Conservation (phyloP, 2,797 vertebrate species). For the Todus mexicanus region DNA sequence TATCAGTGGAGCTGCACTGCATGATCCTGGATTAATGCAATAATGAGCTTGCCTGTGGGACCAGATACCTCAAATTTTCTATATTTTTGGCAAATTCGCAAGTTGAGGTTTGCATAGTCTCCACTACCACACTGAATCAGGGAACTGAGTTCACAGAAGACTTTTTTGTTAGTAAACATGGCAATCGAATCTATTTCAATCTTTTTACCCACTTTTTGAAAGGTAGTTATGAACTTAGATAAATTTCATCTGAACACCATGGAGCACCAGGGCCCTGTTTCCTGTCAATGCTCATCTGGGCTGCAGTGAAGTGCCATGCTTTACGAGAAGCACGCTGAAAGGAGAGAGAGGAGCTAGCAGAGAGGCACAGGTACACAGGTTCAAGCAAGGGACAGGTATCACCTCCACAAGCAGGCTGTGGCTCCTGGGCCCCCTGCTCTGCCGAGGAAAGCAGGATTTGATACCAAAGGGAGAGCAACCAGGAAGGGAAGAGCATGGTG, state of each 20-base stretch:
- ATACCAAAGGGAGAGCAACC: neutral
- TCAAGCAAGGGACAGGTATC: neutral
- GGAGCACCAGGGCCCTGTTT: neutral
- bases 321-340: neutral
- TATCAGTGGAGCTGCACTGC: neutral
- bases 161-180: neutral
- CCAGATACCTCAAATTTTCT: neutral
- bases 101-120: neutral
- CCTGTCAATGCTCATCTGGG: neutral
- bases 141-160: neutral
- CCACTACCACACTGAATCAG: neutral
- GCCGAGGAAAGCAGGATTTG: neutral
- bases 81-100: neutral
- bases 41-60: neutral
- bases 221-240: neutral
- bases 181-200: neutral
- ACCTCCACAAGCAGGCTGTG: neutral
- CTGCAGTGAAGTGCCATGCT: neutral
- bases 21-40: slow-evolving; percentile 20
- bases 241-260: neutral
- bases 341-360: neutral
- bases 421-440: neutral
- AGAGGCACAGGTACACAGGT: neutral
- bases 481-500: neutral
- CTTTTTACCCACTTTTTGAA: neutral